phyloP scores from a whole-genome alignment of 1,140 invertebrate genomes.

The Drosophila tropicalis region DNA sequence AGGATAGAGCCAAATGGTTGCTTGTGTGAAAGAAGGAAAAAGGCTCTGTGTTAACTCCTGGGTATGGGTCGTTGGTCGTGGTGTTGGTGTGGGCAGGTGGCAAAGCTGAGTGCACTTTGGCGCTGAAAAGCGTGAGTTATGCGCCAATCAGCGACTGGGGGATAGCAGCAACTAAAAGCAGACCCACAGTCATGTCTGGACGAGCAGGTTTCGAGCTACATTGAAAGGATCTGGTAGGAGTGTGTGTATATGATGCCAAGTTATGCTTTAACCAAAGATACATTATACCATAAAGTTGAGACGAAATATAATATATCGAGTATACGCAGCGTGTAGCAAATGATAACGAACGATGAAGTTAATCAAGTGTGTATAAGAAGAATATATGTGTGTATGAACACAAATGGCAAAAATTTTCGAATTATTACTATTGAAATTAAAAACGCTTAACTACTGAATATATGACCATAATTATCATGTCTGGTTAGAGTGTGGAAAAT shows the following conservation, averaged over 20 bases:
- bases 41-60: not conserved
- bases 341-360: slow-evolving; percentile 45
- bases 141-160: slow-evolving; percentile 16
- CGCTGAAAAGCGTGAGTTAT: slow-evolving; percentile 71
- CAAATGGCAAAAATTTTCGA: not conserved
- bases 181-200: slow-evolving; percentile 19
- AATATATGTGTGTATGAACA: not conserved
- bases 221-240: not conserved
- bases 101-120: slow-evolving; percentile 61
- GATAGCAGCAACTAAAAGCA: slow-evolving; percentile 25
- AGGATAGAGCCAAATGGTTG: slow-evolving; percentile 27
- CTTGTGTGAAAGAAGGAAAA: not conserved
- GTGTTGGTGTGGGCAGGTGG: not conserved
- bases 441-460: slow-evolving; percentile 1
- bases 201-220: not conserved
- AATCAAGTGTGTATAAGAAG: slow-evolving; percentile 25
- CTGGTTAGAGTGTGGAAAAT: not conserved
- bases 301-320: slow-evolving; percentile 26
- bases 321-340: slow-evolving; percentile 22
- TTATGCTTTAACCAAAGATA: slow-evolving; percentile 37
- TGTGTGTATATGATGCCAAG: slow-evolving; percentile 8
- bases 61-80: not conserved
- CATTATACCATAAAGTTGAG: slow-evolving; percentile 51
- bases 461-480: slow-evolving; percentile 21
- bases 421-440: slow-evolving; percentile 10